A percentile compares a stretch with the other conserved stretches of the same genome.
Conservation (phyloP, 2,888 invertebrate genomes). For the Ommatoiulus sabulosus region DNA sequence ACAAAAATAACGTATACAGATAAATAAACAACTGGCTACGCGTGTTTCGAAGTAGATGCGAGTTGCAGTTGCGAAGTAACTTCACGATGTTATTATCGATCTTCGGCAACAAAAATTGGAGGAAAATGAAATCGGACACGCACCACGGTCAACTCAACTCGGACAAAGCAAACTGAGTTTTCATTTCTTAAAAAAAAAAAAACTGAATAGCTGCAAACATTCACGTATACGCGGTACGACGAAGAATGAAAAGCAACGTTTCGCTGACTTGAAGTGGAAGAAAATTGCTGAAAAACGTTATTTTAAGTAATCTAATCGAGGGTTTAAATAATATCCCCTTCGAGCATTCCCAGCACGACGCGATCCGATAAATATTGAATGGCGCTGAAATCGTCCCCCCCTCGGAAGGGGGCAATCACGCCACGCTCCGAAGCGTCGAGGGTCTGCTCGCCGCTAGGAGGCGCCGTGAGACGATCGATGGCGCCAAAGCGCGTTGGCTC, state of each 20-base stretch:
- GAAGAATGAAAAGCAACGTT: conserved; percentile 15
- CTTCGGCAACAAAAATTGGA: background rate
- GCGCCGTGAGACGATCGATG: background rate
- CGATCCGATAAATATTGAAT: background rate
- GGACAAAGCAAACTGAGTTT: conserved; percentile 1
- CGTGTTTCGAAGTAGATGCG: too few species aligned
- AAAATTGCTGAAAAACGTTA: background rate
- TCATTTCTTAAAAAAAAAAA: background rate
- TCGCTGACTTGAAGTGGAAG: background rate
- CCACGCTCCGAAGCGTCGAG: background rate
- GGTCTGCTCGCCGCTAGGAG: background rate
- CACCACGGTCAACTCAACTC: background rate
- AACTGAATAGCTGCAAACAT: background rate
- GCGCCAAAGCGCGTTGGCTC: background rate
- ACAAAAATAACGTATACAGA: too few species aligned
- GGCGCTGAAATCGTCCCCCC: background rate
- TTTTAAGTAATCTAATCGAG: conserved; percentile 13
- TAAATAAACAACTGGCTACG: too few species aligned
- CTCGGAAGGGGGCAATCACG: background rate
- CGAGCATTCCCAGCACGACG: conserved; percentile 21
- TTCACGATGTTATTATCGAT: too few species aligned
- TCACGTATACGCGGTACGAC: background rate
- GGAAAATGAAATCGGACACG: too few species aligned
- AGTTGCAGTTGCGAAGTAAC: too few species aligned
- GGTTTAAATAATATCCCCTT: background rate